Percentiles rank a stretch among this genome's conserved stretches.
phyloP scores from a whole-genome alignment of 2,113 vertebrate species.

The Glaucidium brasilianum region DNA sequence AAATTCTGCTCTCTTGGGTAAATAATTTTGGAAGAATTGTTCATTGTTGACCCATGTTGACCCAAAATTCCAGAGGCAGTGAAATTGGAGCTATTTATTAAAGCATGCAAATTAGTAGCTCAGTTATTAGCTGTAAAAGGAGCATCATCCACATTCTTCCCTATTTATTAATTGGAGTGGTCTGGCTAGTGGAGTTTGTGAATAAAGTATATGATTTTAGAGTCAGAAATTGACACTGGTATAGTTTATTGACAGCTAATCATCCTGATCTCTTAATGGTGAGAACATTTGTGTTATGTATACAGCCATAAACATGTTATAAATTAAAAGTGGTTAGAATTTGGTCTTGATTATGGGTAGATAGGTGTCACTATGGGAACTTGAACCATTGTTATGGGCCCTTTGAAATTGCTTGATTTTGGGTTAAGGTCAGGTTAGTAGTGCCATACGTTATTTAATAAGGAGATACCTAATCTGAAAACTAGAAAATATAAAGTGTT shows the following conservation, averaged over 20 bases:
- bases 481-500: not conserved
- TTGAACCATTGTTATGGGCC: not conserved
- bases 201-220: not conserved
- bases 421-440: not conserved
- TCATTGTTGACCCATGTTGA: no score
- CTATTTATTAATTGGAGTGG: not conserved
- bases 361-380: not conserved
- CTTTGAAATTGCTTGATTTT: not conserved
- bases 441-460: not conserved
- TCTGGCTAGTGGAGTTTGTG: not conserved
- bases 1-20: not conserved
- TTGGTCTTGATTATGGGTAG: not conserved
- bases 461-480: not conserved
- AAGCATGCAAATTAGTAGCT: not conserved
- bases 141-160: not conserved
- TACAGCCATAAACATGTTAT: not conserved
- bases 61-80: not conserved
- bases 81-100: not conserved
- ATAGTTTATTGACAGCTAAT: not conserved
- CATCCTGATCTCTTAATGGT: not conserved
- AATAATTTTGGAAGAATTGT: not conserved
- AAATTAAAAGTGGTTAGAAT: not conserved
- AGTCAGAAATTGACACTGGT: not conserved
- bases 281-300: not conserved
- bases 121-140: not conserved